Evolutionary conservation across 2,888 invertebrate species (phyloP).

Genomic region (Oscheius sp.): DNA sequence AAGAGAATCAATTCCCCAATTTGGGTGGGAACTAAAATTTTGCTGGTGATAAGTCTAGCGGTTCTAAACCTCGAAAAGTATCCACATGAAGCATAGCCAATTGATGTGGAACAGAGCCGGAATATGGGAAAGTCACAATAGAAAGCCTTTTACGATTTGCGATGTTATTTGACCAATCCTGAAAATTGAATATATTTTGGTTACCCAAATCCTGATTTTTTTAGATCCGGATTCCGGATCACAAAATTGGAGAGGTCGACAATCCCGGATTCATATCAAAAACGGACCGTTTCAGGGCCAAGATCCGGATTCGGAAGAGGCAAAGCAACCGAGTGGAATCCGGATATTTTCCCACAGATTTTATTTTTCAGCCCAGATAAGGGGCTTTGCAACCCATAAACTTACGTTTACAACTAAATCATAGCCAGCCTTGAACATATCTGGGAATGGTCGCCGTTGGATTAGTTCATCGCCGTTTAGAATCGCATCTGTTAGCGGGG

Average conservation of each 20-base stretch:
- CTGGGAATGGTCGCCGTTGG: slow-evolving; percentile 59
- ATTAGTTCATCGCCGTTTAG: slow-evolving; percentile 42
- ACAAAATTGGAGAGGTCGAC: too few relatives aligned
- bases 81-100: slow-evolving; percentile 40
- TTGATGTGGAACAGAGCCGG: slow-evolving; percentile 43
- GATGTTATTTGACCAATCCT: slow-evolving; percentile 28
- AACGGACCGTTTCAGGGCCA: too few relatives aligned
- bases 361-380: too few relatives aligned
- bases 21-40: slow-evolving; percentile 5
- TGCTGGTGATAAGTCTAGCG: neutral
- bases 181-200: too few relatives aligned
- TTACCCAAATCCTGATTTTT: too few relatives aligned
- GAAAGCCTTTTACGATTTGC: slow-evolving; percentile 29
- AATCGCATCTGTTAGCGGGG: slow-evolving; percentile 53
- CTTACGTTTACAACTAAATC: slow-evolving; percentile 57
- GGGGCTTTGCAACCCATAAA: neutral
- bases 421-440: slow-evolving; percentile 60
- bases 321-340: neutral
- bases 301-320: too few relatives aligned
- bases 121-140: slow-evolving; percentile 45
- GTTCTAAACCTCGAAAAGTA: slow-evolving; percentile 38
- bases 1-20: slow-evolving; percentile 14
- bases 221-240: too few relatives aligned
- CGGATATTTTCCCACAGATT: too few relatives aligned
- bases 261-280: too few relatives aligned